Percentiles rank a stretch among this genome's conserved stretches.
Conservation (phyloP, 2,888 invertebrate species). For the Lasioglossum zephyrum region DNA sequence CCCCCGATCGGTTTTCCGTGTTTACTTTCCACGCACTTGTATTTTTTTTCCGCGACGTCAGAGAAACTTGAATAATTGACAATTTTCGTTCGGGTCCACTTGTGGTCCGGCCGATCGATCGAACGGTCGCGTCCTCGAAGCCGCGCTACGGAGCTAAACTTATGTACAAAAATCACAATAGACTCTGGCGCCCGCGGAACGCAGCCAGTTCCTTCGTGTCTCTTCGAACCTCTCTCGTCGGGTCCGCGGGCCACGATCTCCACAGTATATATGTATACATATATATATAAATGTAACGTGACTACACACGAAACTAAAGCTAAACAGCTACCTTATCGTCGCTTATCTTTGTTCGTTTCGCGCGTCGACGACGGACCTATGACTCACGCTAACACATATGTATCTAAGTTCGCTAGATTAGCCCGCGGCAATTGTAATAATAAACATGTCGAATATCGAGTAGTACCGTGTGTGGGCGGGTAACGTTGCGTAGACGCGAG, state of each 20-base stretch:
- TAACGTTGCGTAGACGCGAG: slow-evolving; percentile 37
- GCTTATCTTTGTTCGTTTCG: slow-evolving; percentile 42
- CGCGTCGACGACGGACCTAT: slow-evolving; percentile 38
- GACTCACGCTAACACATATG: slow-evolving; percentile 36
- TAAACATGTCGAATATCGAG: slow-evolving; percentile 43
- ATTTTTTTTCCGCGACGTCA: slow-evolving; percentile 8
- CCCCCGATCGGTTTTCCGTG: neutral
- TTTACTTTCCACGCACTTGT: neutral
- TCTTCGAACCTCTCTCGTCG: slow-evolving; percentile 44
- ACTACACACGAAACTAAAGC: slow-evolving; percentile 45
- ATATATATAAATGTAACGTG: slow-evolving; percentile 56
- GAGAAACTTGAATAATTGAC: slow-evolving; percentile 64
- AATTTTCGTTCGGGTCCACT: slow-evolving; percentile 48
- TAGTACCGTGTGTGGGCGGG: slow-evolving; percentile 33
- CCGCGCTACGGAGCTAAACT: slow-evolving; percentile 59
- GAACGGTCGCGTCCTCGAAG: slow-evolving; percentile 45
- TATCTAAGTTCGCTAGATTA: slow-evolving; percentile 44
- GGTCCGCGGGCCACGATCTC: slow-evolving; percentile 39
- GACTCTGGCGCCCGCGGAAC: slow-evolving; percentile 24
- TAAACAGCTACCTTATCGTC: slow-evolving; percentile 32
- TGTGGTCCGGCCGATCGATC: slow-evolving; percentile 49
- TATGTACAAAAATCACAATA: slow-evolving; percentile 72
- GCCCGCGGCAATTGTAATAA: slow-evolving; percentile 35
- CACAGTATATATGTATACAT: neutral
- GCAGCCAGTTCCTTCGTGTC: neutral